These are phyloP conservation scores for Lonchura striata DNA, from an alignment of 2,113 vertebrate genomes.

Conservation along the genomic window DNA sequence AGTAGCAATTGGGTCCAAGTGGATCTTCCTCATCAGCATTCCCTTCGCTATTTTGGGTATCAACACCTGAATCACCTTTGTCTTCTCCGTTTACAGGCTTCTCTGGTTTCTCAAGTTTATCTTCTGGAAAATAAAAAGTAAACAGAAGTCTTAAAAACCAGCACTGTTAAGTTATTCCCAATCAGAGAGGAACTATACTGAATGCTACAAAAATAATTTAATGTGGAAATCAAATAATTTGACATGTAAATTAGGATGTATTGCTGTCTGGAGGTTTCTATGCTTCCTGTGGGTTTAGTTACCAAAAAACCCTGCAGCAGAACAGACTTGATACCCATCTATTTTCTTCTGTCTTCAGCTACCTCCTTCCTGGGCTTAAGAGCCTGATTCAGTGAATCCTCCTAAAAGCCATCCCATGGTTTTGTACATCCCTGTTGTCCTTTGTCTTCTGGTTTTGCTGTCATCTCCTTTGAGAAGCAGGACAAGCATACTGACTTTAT, in stretches of 20 bases:
- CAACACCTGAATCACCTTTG: conserved; percentile 86
- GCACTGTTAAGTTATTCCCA: neutral
- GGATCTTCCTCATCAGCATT: conserved; percentile 88
- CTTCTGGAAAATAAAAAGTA: conserved; percentile 78
- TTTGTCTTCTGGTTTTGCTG: neutral
- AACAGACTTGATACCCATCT: neutral
- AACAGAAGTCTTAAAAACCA: neutral
- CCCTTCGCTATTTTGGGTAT: conserved; percentile 86
- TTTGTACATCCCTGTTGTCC: neutral
- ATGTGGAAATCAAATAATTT: neutral
- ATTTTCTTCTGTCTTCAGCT: neutral
- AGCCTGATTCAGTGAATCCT: neutral
- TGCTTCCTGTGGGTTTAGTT: neutral
- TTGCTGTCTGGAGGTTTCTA: neutral
- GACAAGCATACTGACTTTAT: neutral
- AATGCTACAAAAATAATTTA: neutral
- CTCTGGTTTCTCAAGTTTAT: conserved; percentile 84
- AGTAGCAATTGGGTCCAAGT: conserved; percentile 87
- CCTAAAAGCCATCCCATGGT: neutral
- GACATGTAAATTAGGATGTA: neutral
- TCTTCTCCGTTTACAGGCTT: conserved; percentile 92
- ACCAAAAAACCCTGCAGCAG: neutral
- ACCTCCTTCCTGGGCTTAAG: neutral
- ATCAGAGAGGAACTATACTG: neutral
- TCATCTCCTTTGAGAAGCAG: neutral